Evolutionary conservation across 2,888 invertebrate genomes (phyloP).

Genomic region (Anaspis maculata): DNA sequence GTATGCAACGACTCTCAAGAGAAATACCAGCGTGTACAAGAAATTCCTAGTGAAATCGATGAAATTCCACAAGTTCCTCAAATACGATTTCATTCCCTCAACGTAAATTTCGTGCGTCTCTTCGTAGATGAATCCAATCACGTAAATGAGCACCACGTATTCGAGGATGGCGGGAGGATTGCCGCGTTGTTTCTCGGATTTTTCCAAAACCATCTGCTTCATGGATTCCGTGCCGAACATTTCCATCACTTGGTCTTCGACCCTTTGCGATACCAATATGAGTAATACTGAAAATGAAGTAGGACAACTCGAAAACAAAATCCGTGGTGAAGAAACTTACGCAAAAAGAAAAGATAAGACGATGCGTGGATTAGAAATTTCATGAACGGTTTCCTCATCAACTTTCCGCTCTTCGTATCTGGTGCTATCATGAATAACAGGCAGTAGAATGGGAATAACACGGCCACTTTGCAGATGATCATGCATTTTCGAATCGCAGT

Average conservation of each 20-base stretch:
- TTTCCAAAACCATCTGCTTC: constrained; percentile 53
- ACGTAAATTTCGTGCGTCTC: constrained; percentile 86
- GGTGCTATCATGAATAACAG: constrained; percentile 78
- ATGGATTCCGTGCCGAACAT: constrained; percentile 64
- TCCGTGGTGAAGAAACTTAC: constrained; percentile 52
- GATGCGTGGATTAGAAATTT: constrained; percentile 93
- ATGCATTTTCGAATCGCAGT: constrained; percentile 59
- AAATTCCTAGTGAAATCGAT: constrained; percentile 89
- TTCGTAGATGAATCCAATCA: constrained; percentile 84
- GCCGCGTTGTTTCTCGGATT: constrained; percentile 67
- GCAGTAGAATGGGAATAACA: constrained; percentile 84
- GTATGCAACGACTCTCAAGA: constrained; percentile 64
- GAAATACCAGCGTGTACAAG: constrained; percentile 67
- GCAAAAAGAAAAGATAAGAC: constrained; percentile 85
- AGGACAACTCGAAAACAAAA: constrained; percentile 3
- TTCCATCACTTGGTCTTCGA: constrained; percentile 67
- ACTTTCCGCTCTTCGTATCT: constrained; percentile 65
- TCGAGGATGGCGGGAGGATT: constrained; percentile 80
- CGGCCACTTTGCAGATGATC: constrained; percentile 65
- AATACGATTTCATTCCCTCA: constrained; percentile 77
- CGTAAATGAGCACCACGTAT: constrained; percentile 73
- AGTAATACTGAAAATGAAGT: constrained; percentile 62
- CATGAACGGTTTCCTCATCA: constrained; percentile 92
- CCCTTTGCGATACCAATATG: constrained; percentile 86
- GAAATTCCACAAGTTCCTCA: constrained; percentile 94